Conservation (phyloP, 2,797 vertebrate genomes). For the Urosaurus nigricauda region DNA sequence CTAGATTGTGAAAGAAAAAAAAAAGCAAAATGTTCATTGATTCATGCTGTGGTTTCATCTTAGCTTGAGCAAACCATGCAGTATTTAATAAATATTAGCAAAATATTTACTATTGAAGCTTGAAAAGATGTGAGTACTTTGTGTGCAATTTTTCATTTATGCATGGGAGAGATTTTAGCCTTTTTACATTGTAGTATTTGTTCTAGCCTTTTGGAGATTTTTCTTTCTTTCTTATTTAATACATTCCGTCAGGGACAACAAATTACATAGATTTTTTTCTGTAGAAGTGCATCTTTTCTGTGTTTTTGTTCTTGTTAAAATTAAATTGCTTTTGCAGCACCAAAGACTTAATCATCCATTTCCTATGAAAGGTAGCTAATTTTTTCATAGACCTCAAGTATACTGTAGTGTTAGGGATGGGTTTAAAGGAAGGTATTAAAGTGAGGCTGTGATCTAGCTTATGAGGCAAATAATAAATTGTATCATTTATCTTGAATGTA, state of each 20-base stretch:
- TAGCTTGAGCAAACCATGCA: conserved; percentile 97
- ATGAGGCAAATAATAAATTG: conserved; percentile 97
- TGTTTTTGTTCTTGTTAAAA: conserved; percentile 81
- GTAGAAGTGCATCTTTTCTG: conserved; percentile 82
- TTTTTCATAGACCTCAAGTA: conserved; percentile 96
- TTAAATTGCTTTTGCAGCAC: conserved; percentile 99
- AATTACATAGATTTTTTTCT: conserved; percentile 86
- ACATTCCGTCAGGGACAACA: conserved; percentile 99
- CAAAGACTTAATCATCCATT: conserved; percentile 99
- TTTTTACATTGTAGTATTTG: conserved; percentile 91
- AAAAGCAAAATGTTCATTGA: conserved; percentile 84
- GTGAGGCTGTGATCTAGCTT: conserved; percentile 96
- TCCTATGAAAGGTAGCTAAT: conserved; percentile 98
- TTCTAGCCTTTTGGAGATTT: conserved; percentile 91
- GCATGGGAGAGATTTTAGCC: conserved; percentile 94
- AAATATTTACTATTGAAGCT: conserved; percentile 98
- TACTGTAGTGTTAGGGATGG: conserved; percentile 93
- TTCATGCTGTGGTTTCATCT: conserved; percentile 91
- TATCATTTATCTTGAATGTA: conserved; percentile 99
- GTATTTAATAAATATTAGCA: conserved; percentile 95
- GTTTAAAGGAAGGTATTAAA: conserved; percentile 87
- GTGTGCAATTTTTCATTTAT: conserved; percentile 99
- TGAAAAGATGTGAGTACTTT: conserved; percentile 98
- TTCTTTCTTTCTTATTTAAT: conserved; percentile 92
- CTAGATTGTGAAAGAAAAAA: conserved; percentile 86